Evolutionary conservation across 2,797 vertebrate genomes (phyloP).

Genomic region (Okamejei kenojei): DNA sequence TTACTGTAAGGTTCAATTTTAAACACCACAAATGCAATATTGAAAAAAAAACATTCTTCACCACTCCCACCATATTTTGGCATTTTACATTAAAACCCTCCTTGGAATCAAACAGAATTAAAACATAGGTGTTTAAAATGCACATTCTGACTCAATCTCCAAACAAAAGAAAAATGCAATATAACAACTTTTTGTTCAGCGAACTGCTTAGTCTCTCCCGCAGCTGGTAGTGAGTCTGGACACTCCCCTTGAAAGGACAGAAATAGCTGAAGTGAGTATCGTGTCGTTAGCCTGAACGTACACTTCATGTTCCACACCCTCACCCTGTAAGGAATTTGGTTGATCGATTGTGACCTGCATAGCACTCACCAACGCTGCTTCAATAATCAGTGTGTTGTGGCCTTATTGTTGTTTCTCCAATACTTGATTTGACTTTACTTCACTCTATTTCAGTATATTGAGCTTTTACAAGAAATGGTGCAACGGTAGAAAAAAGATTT

Average conservation of each 20-base stretch:
- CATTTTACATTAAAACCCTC: constrained; percentile 19
- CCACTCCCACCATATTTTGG: not conserved
- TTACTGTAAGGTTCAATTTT: constrained; percentile 10
- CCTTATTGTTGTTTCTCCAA: not conserved
- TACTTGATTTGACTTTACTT: not conserved
- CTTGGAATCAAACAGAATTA: not conserved
- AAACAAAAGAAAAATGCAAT: not conserved
- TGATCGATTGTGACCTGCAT: not conserved
- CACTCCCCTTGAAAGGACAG: not conserved
- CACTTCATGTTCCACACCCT: not conserved
- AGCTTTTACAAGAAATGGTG: not conserved
- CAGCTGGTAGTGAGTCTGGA: not conserved
- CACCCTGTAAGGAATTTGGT: not conserved
- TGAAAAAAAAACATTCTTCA: not conserved
- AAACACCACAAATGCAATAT: not conserved
- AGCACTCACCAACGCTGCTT: not conserved
- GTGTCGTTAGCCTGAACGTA: not conserved
- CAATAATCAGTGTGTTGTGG: not conserved
- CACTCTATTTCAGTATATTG: not conserved
- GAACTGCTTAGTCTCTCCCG: not conserved
- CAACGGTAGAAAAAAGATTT: not conserved
- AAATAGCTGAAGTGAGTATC: not conserved
- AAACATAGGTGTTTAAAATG: not conserved
- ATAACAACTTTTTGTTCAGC: not conserved
- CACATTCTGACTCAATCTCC: not conserved